Base-by-base conservation (phyloP, 2,888 invertebrate species). In the Ormyrus labotus region DNA sequence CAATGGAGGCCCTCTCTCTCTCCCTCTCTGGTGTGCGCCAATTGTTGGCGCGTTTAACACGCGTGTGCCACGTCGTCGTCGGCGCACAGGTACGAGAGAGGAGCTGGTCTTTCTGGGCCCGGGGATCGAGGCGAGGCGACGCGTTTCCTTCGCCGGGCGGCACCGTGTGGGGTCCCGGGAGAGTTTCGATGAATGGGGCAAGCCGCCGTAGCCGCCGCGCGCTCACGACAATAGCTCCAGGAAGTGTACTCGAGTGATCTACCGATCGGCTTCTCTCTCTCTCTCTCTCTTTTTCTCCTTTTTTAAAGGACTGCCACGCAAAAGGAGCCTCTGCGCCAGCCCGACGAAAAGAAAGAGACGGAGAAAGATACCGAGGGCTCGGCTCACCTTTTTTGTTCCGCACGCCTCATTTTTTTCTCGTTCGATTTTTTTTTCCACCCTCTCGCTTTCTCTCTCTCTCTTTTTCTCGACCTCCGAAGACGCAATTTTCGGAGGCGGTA, bases 241-340 rank as follows among this genome's bases (percentile, higher is more conserved):
- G 89, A 89, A 89, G 88, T 89, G 85, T 87, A 88, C 88, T 87
- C 87, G 85, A 88, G 83, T 86, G 88, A 88, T 88, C 87, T 85
- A 83, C 84, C 86, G 86, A 87, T 87, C 86, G 63, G 34, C 84
- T 84, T 83, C 84, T 65, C 50, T 60, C 57, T 48, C 50, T 60
- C 57, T 48, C 19, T 55, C 47, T 81, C 81, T 84, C 68, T 8
- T 13, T 34, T 47, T 71, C 68, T 72, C 53, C 60, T 57, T 65
- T 63, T 55, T 57, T 57, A 11, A 75, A 68, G 64, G 50, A 51
- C 50, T 57, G 9, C 19, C 69, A 48, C 67, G 75, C 68, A 68
- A 68, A 80, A 82, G 65, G 61, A 73, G 19, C 19, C 19, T 34
- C 68, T 61, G 60, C 34, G 50, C 71, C 51, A 10, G 13, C 7